Evolutionary conservation across 1,140 invertebrate genomes (phyloP), one percentile per base, ranked within the genome.

Genomic region (Sarcophaga peregrina): DNA sequence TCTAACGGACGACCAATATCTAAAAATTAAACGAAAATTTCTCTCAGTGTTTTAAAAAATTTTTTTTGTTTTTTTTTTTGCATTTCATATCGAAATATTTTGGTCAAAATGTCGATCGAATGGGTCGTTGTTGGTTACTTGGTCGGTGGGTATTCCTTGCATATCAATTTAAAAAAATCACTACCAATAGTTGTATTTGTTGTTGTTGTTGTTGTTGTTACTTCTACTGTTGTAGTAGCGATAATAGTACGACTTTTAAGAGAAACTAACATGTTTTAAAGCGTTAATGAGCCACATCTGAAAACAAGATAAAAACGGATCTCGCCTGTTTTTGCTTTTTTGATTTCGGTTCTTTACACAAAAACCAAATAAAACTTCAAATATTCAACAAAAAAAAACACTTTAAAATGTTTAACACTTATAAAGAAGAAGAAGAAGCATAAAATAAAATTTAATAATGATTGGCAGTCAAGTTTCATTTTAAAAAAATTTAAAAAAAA

Each of bases 401-500:
- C 25, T 37, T 37, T 37, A 37, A 37, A 37, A 37, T 37, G 25
- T 37, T 15, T 15, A 72, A 6, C 62, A 72, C 62, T 4, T 5
- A 17, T 9, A 48, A 54, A 11, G 15, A 75, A 75, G 45, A 54
- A 11, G 15, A 75, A 75, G 45, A 75, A 73, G 17, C 62, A 68
- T 17, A 20, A 54, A 54, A 75, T 15, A 75, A 75, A 75, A 47
- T 78, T 78, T 78, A 15, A 11, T 78, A 78, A 78, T 78, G 75
- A 78, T 78, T 78, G 75, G 75, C 75, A n/a, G n/a, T n/a, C n/a
- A 78, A 78, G 75, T 78, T 78, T 78, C 75, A 78, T 78, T 78
- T 25, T 0, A 52, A 50, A 50, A 78, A 10, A 74, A 37, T 37
- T 37, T 37, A 1, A 37, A 37, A 37, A n/a, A n/a, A n/a, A n/a